These are phyloP conservation scores for Psittacula echo DNA, from an alignment of 2,797 vertebrate genomes.

Conservation along the genomic window DNA sequence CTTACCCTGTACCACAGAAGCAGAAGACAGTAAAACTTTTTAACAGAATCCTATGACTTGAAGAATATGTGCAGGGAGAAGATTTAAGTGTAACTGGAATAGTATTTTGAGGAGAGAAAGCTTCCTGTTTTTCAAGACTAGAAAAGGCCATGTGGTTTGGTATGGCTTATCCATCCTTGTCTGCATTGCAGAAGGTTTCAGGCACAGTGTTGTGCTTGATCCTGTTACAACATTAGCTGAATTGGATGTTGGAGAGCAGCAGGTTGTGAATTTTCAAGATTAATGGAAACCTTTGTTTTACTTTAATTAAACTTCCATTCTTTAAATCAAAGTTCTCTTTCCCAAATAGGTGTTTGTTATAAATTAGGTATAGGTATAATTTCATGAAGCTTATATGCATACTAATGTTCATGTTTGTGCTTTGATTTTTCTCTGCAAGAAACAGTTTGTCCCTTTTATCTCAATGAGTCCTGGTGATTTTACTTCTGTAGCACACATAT, in stretches of 20 bases:
- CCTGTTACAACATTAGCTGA: neutral
- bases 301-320: constrained; percentile 33
- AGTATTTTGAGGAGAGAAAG: neutral
- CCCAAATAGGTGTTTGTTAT: neutral
- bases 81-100: neutral
- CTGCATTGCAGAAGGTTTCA: neutral
- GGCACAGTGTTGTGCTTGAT: neutral
- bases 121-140: neutral
- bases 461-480: neutral
- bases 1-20: neutral
- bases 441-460: neutral
- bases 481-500: neutral
- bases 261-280: constrained; percentile 26
- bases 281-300: constrained; percentile 44
- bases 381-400: neutral
- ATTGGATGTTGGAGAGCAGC: constrained; percentile 13
- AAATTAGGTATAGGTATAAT: neutral
- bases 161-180: neutral
- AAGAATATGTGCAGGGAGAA: neutral
- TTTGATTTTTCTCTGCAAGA: neutral
- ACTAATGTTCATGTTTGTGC: neutral
- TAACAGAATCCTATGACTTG: neutral
- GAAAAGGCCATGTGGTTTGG: neutral
- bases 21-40: neutral
- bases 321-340: constrained; percentile 7